Conservation (phyloP, 1,140 invertebrate genomes). For the Drosophila quadrilineata region DNA sequence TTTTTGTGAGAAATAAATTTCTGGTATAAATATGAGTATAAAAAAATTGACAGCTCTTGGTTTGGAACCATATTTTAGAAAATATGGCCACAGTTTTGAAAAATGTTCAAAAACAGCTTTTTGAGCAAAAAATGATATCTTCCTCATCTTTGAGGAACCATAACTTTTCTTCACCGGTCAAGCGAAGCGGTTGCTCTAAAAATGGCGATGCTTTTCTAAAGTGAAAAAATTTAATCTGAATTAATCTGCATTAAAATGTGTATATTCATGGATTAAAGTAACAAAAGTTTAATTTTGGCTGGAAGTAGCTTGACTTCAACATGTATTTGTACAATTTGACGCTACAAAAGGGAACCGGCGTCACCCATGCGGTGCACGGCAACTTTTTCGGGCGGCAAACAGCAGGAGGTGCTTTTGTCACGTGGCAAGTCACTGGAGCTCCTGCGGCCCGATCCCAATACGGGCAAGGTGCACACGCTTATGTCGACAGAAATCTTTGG, state of each 20-base stretch:
- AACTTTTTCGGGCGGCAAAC: conserved; percentile 99
- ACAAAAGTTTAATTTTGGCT: conserved; percentile 52
- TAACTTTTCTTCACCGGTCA: conserved; percentile 44
- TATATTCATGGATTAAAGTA: conserved; percentile 32
- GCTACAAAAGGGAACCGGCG: conserved; percentile 96
- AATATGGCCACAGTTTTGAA: no score
- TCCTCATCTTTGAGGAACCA: no score
- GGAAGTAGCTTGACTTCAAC: conserved; percentile 8
- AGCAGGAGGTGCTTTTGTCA: conserved; percentile 98
- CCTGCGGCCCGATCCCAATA: conserved; percentile 97
- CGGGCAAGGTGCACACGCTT: conserved; percentile 98
- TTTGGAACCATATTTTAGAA: no score
- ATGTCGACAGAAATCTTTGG: conserved; percentile 98
- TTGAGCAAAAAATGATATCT: no score
- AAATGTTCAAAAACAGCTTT: no score
- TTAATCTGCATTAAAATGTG: conserved; percentile 53
- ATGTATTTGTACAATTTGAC: conserved; percentile 99
- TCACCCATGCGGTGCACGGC: conserved; percentile 98
- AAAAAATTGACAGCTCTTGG: no score
- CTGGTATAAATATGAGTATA: no score
- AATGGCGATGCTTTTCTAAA: conserved; percentile 27
- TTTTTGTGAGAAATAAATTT: no score
- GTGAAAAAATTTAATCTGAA: conserved; percentile 38
- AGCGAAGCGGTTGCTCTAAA: conserved; percentile 27
- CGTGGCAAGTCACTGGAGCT: conserved; percentile 97